These are phyloP conservation scores for Melanotaenia nigrans DNA, from an alignment of 2,797 vertebrate genomes.

Conservation along the genomic window DNA sequence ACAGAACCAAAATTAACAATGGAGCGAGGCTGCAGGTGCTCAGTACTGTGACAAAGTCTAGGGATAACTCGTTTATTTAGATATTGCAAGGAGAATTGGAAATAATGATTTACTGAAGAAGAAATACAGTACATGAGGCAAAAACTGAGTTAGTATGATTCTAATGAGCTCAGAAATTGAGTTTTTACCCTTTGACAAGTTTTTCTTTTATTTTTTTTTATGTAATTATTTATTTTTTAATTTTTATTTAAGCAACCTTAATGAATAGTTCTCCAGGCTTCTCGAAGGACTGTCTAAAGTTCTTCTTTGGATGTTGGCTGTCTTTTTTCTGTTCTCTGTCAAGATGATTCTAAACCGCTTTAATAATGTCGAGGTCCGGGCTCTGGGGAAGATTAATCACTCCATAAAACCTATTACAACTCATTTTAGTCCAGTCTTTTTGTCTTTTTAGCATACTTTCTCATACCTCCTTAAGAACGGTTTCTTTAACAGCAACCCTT, in stretches of 20 bases:
- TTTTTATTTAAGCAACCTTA: not conserved
- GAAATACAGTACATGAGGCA: not conserved
- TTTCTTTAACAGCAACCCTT: not conserved
- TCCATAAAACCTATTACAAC: not conserved
- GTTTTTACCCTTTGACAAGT: not conserved
- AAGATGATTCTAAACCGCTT: not conserved
- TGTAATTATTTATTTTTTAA: too few species aligned
- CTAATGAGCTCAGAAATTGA: not conserved
- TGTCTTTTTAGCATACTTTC: not conserved
- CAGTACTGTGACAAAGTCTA: not conserved
- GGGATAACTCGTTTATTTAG: not conserved
- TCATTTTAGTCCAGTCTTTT: not conserved
- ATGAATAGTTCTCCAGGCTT: not conserved
- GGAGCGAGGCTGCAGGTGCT: not conserved
- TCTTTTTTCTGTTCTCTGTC: not conserved
- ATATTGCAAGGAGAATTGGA: not conserved
- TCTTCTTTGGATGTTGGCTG: not conserved
- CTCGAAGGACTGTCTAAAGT: not conserved
- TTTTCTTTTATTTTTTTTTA: not conserved
- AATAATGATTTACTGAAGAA: too few species aligned
- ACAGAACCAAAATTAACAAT: not conserved
- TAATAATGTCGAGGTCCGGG: not conserved
- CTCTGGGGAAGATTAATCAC: not conserved
- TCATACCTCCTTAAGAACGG: not conserved
- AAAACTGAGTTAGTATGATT: not conserved